A percentile compares a stretch with the other conserved stretches of the same genome.
Evolutionary conservation across 2,113 vertebrate genomes (phyloP).

Genomic region (Paramormyrops kingsleyae): DNA sequence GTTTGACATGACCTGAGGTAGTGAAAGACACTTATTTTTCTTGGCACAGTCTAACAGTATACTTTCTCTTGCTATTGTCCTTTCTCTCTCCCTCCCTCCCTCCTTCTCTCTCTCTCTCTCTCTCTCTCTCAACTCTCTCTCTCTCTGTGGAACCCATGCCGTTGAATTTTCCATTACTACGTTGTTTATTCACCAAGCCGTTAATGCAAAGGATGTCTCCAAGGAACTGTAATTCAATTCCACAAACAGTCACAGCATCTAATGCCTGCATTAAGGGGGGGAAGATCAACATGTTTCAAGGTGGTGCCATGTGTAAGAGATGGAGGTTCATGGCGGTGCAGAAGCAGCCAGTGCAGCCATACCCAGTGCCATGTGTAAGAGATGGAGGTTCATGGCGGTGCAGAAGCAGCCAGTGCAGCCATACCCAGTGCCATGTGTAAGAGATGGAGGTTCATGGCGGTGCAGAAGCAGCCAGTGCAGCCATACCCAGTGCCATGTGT

Average conservation of each 20-base stretch:
- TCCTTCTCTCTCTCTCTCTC: constrained; percentile 1
- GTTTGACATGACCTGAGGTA: constrained; percentile 55
- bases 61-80: not conserved
- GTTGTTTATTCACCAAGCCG: constrained; percentile 43
- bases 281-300: constrained; percentile 1
- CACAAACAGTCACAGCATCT: constrained; percentile 20
- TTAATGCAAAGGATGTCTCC: constrained; percentile 42
- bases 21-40: constrained; percentile 42
- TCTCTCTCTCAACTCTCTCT: not conserved
- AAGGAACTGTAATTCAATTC: constrained; percentile 25
- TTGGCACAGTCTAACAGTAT: constrained; percentile 30
- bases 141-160: constrained; percentile 47
- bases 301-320: not conserved
- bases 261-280: constrained; percentile 8
- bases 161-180: constrained; percentile 58
- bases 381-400: not conserved
- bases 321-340: not conserved
- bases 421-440: not conserved
- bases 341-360: not conserved
- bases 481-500: not conserved
- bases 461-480: not conserved
- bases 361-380: not conserved
- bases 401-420: not conserved
- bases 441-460: not conserved
- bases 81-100: not conserved